A percentile compares a stretch with the other conserved stretches of the same genome.
phyloP scores from a whole-genome alignment of 1,140 invertebrate genomes.

The Pseudomyrmex flavicornis region DNA sequence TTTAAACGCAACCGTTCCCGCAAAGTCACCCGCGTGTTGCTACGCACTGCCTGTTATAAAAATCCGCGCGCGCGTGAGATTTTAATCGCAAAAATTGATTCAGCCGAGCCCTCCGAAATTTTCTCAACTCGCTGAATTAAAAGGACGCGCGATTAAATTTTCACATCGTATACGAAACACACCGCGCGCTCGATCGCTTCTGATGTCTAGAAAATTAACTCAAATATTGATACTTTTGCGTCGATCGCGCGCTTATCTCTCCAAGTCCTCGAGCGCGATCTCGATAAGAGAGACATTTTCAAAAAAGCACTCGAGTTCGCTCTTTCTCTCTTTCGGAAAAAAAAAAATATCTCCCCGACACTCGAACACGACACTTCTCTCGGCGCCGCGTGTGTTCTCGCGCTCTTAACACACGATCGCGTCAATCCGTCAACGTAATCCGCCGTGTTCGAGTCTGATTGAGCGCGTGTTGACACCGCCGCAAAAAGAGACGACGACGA shows the following conservation, averaged over 20 bases:
- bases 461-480: neutral
- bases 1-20: neutral
- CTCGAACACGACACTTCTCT: neutral
- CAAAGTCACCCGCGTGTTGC: constrained; percentile 32
- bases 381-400: neutral
- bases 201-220: too few species aligned
- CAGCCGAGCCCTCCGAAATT: neutral
- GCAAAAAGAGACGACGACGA: neutral
- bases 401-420: neutral
- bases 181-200: too few species aligned
- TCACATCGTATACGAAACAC: too few species aligned
- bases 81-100: constrained; percentile 52
- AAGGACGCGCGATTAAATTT: neutral
- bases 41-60: constrained; percentile 30
- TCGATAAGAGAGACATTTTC: too few species aligned
- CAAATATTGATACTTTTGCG: too few species aligned
- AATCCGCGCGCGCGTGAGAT: constrained; percentile 14
- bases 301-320: too few species aligned
- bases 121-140: constrained; percentile 14
- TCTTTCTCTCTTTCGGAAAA: too few species aligned
- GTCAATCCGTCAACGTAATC: constrained; percentile 6
- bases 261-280: too few species aligned
- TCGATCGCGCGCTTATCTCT: too few species aligned
- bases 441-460: neutral
- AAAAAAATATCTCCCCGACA: too few species aligned